A percentile compares a stretch with the other conserved stretches of the same genome.
phyloP scores from a whole-genome alignment of 2,888 invertebrate genomes.

The Metellina segmentata region DNA sequence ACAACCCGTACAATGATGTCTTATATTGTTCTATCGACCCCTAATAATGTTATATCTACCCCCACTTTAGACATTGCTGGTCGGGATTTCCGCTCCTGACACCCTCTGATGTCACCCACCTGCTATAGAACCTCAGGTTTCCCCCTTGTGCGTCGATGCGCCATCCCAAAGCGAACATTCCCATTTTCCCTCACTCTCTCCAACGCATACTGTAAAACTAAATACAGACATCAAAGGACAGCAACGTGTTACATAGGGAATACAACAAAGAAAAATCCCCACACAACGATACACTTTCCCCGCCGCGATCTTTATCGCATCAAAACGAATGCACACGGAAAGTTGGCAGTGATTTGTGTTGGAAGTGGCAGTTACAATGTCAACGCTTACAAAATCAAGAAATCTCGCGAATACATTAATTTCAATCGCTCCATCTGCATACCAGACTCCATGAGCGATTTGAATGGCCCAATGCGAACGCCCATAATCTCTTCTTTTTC shows the following conservation, averaged over 20 bases:
- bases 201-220: background rate
- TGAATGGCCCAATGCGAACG: slow-evolving; percentile 1
- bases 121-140: too few species aligned
- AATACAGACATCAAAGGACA: background rate
- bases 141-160: too few species aligned
- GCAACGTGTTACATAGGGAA: background rate
- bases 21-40: too few species aligned
- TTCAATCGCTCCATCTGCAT: slow-evolving; percentile 24
- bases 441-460: slow-evolving; percentile 4
- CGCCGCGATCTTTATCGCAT: slow-evolving; percentile 38
- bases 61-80: too few species aligned
- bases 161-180: too few species aligned
- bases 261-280: background rate
- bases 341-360: slow-evolving; percentile 66
- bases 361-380: slow-evolving; percentile 62
- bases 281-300: background rate
- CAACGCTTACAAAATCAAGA: slow-evolving; percentile 30
- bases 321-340: slow-evolving; percentile 19
- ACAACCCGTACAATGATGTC: too few species aligned
- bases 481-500: background rate
- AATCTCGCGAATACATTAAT: slow-evolving; percentile 57
- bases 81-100: too few species aligned
- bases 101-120: too few species aligned
- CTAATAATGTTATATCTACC: too few species aligned
- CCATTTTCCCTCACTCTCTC: background rate